phyloP scores from a whole-genome alignment of 1,140 invertebrate genomes.

The Phthorimaea operculella region DNA sequence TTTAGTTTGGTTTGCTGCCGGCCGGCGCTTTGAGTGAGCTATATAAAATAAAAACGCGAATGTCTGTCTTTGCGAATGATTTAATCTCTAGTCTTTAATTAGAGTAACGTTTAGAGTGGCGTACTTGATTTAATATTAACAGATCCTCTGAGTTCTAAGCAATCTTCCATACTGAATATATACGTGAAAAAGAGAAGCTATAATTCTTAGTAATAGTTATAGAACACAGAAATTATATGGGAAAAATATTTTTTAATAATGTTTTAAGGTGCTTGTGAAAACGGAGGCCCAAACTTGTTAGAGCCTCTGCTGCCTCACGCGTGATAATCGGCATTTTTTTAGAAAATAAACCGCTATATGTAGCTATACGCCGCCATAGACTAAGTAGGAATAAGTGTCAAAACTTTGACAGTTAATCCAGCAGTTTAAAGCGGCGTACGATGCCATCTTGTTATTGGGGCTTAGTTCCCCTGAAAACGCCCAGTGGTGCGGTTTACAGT shows the following conservation, averaged over 20 bases:
- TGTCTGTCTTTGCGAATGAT: constrained; percentile 47
- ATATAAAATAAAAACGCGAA: constrained; percentile 27
- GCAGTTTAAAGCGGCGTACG: too few relatives aligned
- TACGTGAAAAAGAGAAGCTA: constrained; percentile 44
- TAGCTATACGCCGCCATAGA: too few relatives aligned
- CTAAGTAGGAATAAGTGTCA: too few relatives aligned
- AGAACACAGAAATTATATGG: constrained; percentile 22
- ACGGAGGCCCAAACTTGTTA: constrained; percentile 32
- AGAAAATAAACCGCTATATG: too few relatives aligned
- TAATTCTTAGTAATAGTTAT: constrained; percentile 42
- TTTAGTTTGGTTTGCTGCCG: constrained; percentile 25
- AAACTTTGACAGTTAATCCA: too few relatives aligned
- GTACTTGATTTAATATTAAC: constrained; percentile 36
- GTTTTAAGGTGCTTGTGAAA: constrained; percentile 52
- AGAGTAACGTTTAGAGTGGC: constrained; percentile 24
- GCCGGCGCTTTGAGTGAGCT: constrained; percentile 38
- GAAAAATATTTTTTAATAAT: constrained; percentile 31
- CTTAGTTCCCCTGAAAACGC: too few relatives aligned
- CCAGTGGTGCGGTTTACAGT: too few relatives aligned
- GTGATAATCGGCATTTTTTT: too few relatives aligned
- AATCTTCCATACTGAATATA: constrained; percentile 49
- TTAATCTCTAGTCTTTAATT: constrained; percentile 58
- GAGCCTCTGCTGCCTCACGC: too few relatives aligned
- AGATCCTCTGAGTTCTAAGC: constrained; percentile 35
- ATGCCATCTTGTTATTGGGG: too few relatives aligned